A percentile compares a stretch with the other conserved stretches of the same genome.
Evolutionary conservation across 2,888 invertebrate species (phyloP).

Genomic region (Blastobasis lacticolella): DNA sequence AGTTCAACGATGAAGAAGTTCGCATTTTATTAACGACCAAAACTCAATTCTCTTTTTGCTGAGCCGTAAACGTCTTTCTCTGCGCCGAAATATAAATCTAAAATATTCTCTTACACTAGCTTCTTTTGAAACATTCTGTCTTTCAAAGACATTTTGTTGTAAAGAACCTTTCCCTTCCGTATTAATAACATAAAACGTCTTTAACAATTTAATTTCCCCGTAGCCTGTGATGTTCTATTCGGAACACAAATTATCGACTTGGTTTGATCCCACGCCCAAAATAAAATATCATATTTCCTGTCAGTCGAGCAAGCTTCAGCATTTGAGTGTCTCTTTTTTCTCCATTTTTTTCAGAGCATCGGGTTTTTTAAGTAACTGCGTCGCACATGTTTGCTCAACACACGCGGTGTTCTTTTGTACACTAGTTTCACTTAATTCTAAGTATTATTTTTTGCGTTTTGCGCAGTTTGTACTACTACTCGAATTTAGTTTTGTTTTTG

Average conservation of each 20-base stretch:
- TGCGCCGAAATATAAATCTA: not conserved
- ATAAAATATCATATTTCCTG: conserved; percentile 75
- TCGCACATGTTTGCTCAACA: conserved; percentile 69
- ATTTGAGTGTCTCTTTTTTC: conserved; percentile 61
- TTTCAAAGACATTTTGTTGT: conserved; percentile 33
- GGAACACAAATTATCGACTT: conserved; percentile 68
- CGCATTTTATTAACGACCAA: too few species aligned
- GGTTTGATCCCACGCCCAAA: conserved; percentile 73
- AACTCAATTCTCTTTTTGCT: too few species aligned
- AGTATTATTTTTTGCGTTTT: conserved; percentile 28
- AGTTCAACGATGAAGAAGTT: too few species aligned
- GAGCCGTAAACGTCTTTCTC: too few species aligned
- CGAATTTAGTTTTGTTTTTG: too few species aligned
- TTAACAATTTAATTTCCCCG: conserved; percentile 60
- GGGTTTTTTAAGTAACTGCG: conserved; percentile 66
- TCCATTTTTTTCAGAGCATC: conserved; percentile 47
- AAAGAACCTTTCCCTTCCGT: conserved; percentile 39
- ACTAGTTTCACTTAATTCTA: conserved; percentile 17
- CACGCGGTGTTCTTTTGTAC: conserved; percentile 43
- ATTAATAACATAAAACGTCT: conserved; percentile 55
- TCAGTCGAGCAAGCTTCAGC: conserved; percentile 62
- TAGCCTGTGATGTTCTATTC: conserved; percentile 60
- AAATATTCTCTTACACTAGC: conserved; percentile 10
- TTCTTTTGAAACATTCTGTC: conserved; percentile 28
- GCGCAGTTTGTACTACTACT: conserved; percentile 2